A percentile compares a stretch with the other conserved stretches of the same genome.
phyloP scores from a whole-genome alignment of 2,888 invertebrate species.

The Octodonta nipae region DNA sequence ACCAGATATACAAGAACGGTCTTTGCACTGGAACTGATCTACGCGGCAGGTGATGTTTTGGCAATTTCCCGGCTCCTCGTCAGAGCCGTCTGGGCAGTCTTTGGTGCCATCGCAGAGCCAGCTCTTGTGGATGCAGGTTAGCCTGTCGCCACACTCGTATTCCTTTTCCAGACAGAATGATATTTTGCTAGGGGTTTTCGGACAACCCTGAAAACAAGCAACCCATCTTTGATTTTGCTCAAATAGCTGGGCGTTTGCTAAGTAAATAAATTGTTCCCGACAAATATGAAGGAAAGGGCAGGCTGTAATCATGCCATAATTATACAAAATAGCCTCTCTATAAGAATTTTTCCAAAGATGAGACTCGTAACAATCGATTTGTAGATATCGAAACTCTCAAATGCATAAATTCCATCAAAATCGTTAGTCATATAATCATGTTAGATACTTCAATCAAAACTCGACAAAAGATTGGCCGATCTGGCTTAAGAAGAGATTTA shows the following conservation, averaged over 20 bases:
- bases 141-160: conserved; percentile 65
- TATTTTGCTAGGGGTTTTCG: conserved; percentile 39
- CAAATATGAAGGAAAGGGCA: neutral
- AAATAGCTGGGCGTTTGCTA: conserved; percentile 1
- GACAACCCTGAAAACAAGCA: conserved; percentile 45
- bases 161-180: conserved; percentile 60
- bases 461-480: no score
- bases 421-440: no score
- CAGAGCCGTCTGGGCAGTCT: conserved; percentile 72
- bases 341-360: no score
- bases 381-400: no score
- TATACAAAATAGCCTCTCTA: no score
- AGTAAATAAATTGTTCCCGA: neutral
- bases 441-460: no score
- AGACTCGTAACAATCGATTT: no score
- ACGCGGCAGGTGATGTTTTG: conserved; percentile 64
- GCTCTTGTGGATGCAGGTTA: conserved; percentile 65
- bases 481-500: no score
- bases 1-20: conserved; percentile 66
- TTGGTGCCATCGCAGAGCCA: conserved; percentile 78
- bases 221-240: neutral
- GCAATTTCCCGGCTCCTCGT: conserved; percentile 56
- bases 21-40: conserved; percentile 78
- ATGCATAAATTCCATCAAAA: no score
- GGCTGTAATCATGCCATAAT: no score